Percentiles rank a stretch among this genome's conserved stretches.
phyloP scores from a whole-genome alignment of 2,797 vertebrate genomes.

The Mormyrus proboscirostris region DNA sequence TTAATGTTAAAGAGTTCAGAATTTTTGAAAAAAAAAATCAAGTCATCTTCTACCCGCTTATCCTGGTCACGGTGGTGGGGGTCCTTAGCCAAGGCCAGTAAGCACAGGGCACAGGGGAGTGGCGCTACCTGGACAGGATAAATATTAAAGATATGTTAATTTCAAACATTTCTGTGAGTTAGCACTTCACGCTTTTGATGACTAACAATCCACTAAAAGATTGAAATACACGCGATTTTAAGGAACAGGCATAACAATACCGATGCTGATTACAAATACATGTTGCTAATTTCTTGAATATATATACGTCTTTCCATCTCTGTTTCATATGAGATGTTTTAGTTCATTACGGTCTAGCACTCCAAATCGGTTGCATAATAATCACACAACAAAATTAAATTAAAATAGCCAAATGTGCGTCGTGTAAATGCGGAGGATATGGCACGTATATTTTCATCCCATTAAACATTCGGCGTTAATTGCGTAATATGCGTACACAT shows the following conservation, averaged over 20 bases:
- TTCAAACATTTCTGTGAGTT: background rate
- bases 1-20: background rate
- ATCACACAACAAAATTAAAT: constrained; percentile 3
- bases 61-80: background rate
- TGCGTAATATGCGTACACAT: background rate
- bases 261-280: background rate
- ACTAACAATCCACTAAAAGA: background rate
- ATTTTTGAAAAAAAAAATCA: background rate
- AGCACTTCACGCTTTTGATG: background rate
- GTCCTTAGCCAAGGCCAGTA: background rate
- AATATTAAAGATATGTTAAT: background rate
- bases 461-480: constrained; percentile 10
- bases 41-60: background rate
- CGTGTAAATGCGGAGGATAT: background rate
- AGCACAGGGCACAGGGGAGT: background rate
- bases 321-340: background rate
- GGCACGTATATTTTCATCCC: background rate
- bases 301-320: background rate
- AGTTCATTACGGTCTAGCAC: background rate
- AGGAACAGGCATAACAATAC: background rate
- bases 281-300: background rate
- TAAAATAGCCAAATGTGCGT: background rate
- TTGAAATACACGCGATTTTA: background rate
- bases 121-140: background rate
- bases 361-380: background rate